Percentiles rank a stretch among this genome's conserved stretches.
phyloP scores from a whole-genome alignment of 2,797 vertebrate genomes.

The Danio choprae region DNA sequence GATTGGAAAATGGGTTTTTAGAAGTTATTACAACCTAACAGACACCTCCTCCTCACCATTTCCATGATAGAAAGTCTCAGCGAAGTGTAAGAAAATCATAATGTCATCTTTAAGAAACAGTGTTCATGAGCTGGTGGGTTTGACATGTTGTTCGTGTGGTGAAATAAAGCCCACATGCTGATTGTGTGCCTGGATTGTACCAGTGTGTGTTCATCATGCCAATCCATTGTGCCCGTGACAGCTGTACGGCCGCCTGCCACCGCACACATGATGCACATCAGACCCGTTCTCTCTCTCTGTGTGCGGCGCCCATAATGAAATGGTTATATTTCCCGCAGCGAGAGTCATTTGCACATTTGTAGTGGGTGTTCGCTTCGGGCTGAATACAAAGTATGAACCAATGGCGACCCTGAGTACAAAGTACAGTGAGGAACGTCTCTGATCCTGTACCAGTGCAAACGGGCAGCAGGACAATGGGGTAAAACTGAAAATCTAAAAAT shows the following conservation, averaged over 20 bases:
- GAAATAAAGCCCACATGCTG: constrained; percentile 31
- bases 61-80: neutral
- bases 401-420: constrained; percentile 18
- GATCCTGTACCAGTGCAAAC: neutral
- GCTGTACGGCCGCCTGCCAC: constrained; percentile 34
- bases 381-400: constrained; percentile 30
- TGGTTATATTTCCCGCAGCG: constrained; percentile 12
- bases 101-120: constrained; percentile 36
- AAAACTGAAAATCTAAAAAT: neutral
- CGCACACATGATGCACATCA: constrained; percentile 35
- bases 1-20: too few relatives aligned
- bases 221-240: constrained; percentile 47
- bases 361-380: constrained; percentile 8
- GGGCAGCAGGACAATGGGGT: neutral
- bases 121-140: neutral
- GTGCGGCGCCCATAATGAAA: constrained; percentile 35
- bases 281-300: constrained; percentile 18
- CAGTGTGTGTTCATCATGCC: constrained; percentile 41
- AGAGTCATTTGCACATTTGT: constrained; percentile 35
- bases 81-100: constrained; percentile 12
- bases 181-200: constrained; percentile 47
- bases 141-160: constrained; percentile 13
- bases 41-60: too few relatives aligned
- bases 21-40: too few relatives aligned
- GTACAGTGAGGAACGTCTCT: neutral